These are phyloP conservation scores for Microtus ochrogaster DNA, from an alignment of 2,113 vertebrate species.

Conservation along the genomic window DNA sequence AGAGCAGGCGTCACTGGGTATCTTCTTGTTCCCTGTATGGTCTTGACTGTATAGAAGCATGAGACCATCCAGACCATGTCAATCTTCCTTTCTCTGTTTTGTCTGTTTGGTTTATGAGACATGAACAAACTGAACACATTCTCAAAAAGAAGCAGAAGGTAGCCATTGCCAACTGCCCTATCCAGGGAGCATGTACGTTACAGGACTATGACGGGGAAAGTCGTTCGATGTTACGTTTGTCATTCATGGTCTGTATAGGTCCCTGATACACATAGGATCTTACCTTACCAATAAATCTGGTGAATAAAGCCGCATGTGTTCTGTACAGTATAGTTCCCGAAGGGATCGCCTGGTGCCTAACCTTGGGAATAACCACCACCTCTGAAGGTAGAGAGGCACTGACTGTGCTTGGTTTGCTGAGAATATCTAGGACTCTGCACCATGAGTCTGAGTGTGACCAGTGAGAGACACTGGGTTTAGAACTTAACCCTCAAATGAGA, in stretches of 20 bases:
- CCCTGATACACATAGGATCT: neutral
- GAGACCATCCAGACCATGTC: neutral
- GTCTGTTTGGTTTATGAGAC: neutral
- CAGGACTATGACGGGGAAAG: neutral
- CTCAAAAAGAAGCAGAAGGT: conserved; percentile 4
- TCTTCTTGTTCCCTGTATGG: neutral
- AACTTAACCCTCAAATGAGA: neutral
- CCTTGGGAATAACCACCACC: neutral
- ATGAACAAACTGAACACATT: neutral
- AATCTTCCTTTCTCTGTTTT: neutral
- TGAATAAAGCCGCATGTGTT: neutral
- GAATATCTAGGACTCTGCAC: neutral
- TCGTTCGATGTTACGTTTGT: neutral
- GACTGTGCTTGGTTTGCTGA: neutral
- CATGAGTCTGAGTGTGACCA: neutral
- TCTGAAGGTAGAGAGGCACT: neutral
- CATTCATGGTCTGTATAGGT: neutral
- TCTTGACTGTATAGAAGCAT: neutral
- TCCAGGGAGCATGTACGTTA: neutral
- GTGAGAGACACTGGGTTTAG: neutral
- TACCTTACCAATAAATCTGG: neutral
- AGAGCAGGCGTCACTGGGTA: rapidly evolving
- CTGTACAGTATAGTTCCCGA: neutral
- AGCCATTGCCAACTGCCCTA: neutral
- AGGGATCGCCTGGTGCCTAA: neutral